phyloP scores from a whole-genome alignment of 92 coral and sea anemone species.

The Parazoanthus darwini region DNA sequence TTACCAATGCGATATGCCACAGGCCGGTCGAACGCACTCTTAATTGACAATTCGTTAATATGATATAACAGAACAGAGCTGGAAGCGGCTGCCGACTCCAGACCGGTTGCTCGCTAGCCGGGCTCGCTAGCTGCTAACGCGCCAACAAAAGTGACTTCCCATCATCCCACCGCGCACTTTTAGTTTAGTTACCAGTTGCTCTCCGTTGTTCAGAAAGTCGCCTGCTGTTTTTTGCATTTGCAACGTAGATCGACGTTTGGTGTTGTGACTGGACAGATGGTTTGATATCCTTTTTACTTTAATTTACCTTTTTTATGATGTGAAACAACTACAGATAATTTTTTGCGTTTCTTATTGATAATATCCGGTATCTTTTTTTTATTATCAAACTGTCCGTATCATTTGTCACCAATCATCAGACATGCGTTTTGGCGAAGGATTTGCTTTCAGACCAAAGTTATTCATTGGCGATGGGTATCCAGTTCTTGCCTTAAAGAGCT shows the following conservation, averaged over 20 bases:
- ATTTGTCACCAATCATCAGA: not conserved
- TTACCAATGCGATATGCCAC: no score
- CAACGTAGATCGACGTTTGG: not conserved
- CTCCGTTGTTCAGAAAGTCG: not conserved
- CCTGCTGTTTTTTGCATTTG: conserved; percentile 12
- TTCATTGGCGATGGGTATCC: not conserved
- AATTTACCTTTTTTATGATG: not conserved
- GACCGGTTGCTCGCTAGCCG: no score
- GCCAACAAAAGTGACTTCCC: no score
- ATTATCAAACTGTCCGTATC: not conserved
- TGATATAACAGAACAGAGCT: no score
- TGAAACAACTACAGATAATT: not conserved
- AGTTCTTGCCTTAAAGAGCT: not conserved
- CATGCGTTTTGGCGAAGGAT: not conserved
- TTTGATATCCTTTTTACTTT: not conserved
- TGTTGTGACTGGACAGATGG: not conserved
- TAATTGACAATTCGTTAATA: no score
- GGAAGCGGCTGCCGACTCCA: no score
- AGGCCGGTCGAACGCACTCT: no score
- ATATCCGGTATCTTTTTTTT: not conserved
- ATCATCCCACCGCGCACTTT: no score
- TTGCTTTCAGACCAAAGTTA: conserved; percentile 1
- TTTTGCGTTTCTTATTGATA: not conserved
- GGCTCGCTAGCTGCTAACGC: no score
- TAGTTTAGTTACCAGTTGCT: not conserved